Evolutionary conservation across 2,797 vertebrate genomes (phyloP), one percentile per base, ranked within the genome.

Genomic region (Spheniscus humboldti): DNA sequence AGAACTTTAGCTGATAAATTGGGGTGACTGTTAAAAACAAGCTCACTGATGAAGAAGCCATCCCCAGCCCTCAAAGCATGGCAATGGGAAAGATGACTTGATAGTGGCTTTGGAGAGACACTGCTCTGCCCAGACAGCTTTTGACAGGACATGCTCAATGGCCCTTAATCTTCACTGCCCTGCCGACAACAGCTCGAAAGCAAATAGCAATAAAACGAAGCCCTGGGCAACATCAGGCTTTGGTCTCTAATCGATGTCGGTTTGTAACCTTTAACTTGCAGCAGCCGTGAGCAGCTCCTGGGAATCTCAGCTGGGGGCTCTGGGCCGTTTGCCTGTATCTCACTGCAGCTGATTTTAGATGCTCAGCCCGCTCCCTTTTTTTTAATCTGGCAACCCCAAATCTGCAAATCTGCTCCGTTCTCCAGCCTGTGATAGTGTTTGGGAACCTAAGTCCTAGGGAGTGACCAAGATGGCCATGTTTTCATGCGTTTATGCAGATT

Each of bases 211-310:
- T 94, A 89, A 92, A 94, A 85, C 0, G 0, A 77, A 96, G 92
- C 95, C 75, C 68, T 94, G 84, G 78, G 96, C 89, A 88, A 50
- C 37, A 6, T 94, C 72, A 91, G 95, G 92, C 87, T 94, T 77
- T 60, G 68, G 86, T 94, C 91, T 90, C 31, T 85, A 83, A 94
- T 96, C 28, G 2, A 48, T 91, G 78, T 91, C 3, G 1, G 92
- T 94, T 94, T 96, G 92, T 94, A 96, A 93, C 96, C 92, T 95
- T 96, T 94, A 92, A 77, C 87, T 94, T 77, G 55, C 60, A 86
- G 92, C 84, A 92, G 92, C 86, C n/a, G 0, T 0, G 7, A 96
- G 80, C 91, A 89, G 63, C 68, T 96, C 91, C 86, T 7, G 6
- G 60, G 81, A 87, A 94, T 92, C 84, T 72, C n/a, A 3, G 84